Percentiles rank a stretch among this genome's conserved stretches.
phyloP scores from a whole-genome alignment of 2,113 vertebrate species.

The Cettia cetti region DNA sequence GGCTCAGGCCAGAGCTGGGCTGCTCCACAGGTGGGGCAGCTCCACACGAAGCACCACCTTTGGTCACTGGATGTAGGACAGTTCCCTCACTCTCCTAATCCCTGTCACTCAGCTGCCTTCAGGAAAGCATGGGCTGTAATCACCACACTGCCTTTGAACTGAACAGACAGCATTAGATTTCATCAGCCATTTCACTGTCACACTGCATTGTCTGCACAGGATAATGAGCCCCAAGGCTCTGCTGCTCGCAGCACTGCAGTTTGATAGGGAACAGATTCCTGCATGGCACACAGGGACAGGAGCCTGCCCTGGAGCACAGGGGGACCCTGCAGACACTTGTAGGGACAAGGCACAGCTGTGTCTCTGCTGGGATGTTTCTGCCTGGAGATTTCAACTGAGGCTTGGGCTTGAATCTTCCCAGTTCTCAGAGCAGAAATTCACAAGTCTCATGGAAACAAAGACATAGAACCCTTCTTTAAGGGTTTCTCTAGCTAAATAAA shows the following conservation, averaged over 20 bases:
- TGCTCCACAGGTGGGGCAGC: fast-evolving
- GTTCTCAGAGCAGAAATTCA: background rate
- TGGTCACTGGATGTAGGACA: background rate
- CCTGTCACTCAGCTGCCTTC: background rate
- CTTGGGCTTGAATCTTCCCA: background rate
- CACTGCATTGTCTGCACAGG: background rate
- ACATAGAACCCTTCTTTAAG: background rate
- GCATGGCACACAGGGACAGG: background rate
- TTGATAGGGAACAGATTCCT: background rate
- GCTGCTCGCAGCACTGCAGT: background rate
- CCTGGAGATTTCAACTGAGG: background rate
- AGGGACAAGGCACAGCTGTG: background rate
- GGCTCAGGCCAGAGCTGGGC: background rate
- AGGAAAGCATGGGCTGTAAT: background rate
- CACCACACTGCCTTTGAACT: background rate
- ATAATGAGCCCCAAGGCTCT: conserved; percentile 39
- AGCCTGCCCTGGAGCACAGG: background rate
- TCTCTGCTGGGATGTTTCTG: fast-evolving
- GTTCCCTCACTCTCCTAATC: background rate
- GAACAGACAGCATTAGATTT: conserved; percentile 7
- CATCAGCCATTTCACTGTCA: conserved; percentile 40
- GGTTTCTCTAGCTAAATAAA: background rate
- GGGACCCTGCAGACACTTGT: background rate
- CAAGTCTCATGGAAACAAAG: background rate
- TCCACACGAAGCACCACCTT: background rate